These are phyloP conservation scores for Alethe diademata DNA, from an alignment of 2,113 vertebrate species.

Conservation along the genomic window DNA sequence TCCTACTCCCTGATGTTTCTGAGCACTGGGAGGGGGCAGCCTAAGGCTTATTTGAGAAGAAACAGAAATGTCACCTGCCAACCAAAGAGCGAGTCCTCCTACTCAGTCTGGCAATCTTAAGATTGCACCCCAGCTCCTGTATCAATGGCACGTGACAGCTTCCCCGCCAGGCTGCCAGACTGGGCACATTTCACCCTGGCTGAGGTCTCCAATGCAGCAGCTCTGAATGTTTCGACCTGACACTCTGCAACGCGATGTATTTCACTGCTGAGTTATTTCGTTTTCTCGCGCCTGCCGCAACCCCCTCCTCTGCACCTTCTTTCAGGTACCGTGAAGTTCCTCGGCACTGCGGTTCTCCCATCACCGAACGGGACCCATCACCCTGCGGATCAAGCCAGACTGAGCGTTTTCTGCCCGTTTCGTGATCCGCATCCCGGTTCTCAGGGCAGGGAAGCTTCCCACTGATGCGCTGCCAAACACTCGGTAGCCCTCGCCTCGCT, in stretches of 20 bases:
- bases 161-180: neutral
- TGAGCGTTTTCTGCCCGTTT: neutral
- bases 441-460: neutral
- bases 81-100: neutral
- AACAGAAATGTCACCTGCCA: neutral
- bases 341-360: neutral
- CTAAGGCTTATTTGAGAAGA: neutral
- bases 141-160: rapidly evolving
- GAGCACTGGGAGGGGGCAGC: neutral
- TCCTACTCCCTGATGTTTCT: neutral
- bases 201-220: neutral
- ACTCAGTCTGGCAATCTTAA: neutral
- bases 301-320: too few species aligned
- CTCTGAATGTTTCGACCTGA: neutral
- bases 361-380: rapidly evolving
- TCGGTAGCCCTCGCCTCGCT: rapidly evolving
- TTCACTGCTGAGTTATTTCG: neutral
- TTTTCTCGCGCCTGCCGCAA: neutral
- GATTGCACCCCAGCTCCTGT: neutral
- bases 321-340: rapidly evolving
- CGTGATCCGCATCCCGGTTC: neutral
- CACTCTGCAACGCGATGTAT: rapidly evolving
- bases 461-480: neutral
- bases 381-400: too few species aligned
- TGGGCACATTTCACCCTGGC: neutral